Conservation (phyloP, 2,888 invertebrate genomes). For the Nudaria mundana region DNA sequence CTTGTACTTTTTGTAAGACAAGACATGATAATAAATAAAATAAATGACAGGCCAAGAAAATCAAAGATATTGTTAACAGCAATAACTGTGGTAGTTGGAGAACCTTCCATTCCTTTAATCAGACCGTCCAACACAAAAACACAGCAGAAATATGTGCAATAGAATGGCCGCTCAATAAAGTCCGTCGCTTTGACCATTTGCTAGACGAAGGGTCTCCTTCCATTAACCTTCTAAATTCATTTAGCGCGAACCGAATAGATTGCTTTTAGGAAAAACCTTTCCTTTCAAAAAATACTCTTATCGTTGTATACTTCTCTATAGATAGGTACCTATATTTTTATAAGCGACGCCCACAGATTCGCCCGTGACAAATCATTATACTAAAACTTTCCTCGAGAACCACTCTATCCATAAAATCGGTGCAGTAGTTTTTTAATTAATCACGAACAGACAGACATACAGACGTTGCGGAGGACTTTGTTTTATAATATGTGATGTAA, state of each 20-base stretch:
- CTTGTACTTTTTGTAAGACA: too few relatives aligned
- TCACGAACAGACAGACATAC: too few relatives aligned
- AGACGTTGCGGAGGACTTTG: too few relatives aligned
- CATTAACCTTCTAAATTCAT: conserved; percentile 54
- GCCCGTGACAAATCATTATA: too few relatives aligned
- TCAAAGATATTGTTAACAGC: neutral
- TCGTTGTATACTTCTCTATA: too few relatives aligned
- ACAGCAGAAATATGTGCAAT: conserved; percentile 14
- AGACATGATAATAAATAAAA: too few relatives aligned
- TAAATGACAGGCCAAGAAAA: neutral
- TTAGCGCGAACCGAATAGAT: conserved; percentile 39
- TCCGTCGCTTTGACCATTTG: conserved; percentile 23
- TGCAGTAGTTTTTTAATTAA: too few relatives aligned
- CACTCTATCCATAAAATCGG: too few relatives aligned
- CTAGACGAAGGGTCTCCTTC: conserved; percentile 24
- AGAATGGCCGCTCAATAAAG: conserved; percentile 24
- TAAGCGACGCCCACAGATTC: too few relatives aligned
- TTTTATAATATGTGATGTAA: too few relatives aligned
- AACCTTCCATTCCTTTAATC: conserved; percentile 13
- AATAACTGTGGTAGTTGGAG: neutral
- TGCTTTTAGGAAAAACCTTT: conserved; percentile 53
- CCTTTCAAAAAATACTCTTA: conserved; percentile 24
- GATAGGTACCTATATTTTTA: too few relatives aligned
- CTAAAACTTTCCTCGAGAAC: too few relatives aligned
- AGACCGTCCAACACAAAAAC: conserved; percentile 19